Evolutionary conservation across 2,888 invertebrate genomes (phyloP), one percentile per base, ranked within the genome.

Genomic region (Temnothorax unifasciatus): DNA sequence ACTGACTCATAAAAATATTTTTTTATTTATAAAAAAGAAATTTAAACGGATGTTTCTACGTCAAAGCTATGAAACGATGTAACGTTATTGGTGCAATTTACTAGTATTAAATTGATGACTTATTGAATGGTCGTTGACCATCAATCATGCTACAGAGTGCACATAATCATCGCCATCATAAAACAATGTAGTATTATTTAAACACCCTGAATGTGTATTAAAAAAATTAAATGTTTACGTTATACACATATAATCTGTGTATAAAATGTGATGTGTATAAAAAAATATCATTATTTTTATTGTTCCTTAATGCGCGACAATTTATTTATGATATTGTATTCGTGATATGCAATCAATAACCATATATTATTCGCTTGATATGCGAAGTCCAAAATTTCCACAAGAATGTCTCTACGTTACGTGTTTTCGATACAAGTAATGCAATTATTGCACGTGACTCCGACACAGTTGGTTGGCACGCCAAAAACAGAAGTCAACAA

Each of bases 71-170:
- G n/a, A 77, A 68, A 21, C 15, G 2, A 66, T 44, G 57, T 29
- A 29, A 41, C 13, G 15, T 69, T 68, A 44, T 9, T 44, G 34
- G 2, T 25, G 38, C 2, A 8, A 52, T 63, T 63, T 38, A 38
- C 21, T 44, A 34, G 38, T 34, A 69, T 44, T 76, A 73, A 85
- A 87, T 83, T 83, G 59, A 52, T 74, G 38, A 47, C n/a, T 83
- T 85, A 82, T 83, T 83, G 74, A 82, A 82, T 84, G 75, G 71
- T 87, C 87, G 21, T 83, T 79, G 85, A 84, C 77, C 83, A 85
- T 83, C 81, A 76, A 83, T 75, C 41, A 52, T 63, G 25, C 47
- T 5, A 15, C 21, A 63, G n/a, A 66, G 1, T n/a, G 18, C 54
- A 71, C 50, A 34, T 41, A 68, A 61, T 81, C 75, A 75, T 73